A percentile compares a stretch with the other conserved stretches of the same genome.
phyloP scores from a whole-genome alignment of 2,797 vertebrate genomes.

The Scolopax rusticola region DNA sequence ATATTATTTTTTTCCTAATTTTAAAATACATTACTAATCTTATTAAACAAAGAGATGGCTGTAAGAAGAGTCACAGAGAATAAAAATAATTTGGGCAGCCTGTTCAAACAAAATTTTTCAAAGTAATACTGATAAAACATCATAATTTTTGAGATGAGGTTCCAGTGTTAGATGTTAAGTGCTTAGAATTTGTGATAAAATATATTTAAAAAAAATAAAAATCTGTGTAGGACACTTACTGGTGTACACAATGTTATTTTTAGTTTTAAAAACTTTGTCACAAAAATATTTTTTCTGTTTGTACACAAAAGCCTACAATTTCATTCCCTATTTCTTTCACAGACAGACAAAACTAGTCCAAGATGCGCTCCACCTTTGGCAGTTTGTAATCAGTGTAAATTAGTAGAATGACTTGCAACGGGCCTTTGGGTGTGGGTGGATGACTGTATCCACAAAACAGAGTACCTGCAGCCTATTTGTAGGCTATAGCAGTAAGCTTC shows the following conservation, averaged over 20 bases:
- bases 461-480: not conserved
- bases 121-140: not conserved
- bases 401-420: slow-evolving; percentile 5
- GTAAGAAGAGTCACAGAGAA: not conserved
- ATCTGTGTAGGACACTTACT: not conserved
- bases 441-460: not conserved
- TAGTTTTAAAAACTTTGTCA: not conserved
- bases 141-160: not conserved
- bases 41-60: not conserved
- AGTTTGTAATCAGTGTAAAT: slow-evolving; percentile 33
- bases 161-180: not conserved
- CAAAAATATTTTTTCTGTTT: not conserved
- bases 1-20: not conserved
- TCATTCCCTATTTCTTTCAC: not conserved
- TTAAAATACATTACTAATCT: not conserved
- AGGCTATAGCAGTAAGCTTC: not conserved
- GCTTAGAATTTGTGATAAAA: not conserved
- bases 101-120: slow-evolving; percentile 11
- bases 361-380: not conserved
- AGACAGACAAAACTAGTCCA: not conserved
- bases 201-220: not conserved
- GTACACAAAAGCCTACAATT: not conserved
- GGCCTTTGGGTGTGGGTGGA: slow-evolving; percentile 27
- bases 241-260: not conserved
- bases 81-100: not conserved